A percentile compares a stretch with the other conserved stretches of the same genome.
phyloP scores from a whole-genome alignment of 2,888 invertebrate genomes.

The Allacma fusca region DNA sequence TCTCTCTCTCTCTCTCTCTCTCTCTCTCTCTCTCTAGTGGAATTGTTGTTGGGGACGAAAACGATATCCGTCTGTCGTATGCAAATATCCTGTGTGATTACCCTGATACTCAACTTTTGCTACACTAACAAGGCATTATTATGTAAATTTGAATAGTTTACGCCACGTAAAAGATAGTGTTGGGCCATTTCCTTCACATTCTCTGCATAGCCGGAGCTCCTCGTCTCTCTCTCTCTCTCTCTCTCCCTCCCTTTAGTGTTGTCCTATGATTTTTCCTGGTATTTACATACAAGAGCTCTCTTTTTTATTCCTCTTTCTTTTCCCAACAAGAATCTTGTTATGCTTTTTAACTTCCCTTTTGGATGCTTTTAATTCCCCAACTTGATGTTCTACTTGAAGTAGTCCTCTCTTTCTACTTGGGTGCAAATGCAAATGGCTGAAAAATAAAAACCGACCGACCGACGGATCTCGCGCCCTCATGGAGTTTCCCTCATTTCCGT shows the following conservation, averaged over 20 bases:
- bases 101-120: slow-evolving; percentile 58
- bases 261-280: slow-evolving; percentile 1
- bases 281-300: not conserved
- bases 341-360: slow-evolving; percentile 59
- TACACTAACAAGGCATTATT: slow-evolving; percentile 61
- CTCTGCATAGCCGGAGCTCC: slow-evolving; percentile 11
- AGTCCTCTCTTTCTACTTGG: slow-evolving; percentile 50
- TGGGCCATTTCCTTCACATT: slow-evolving; percentile 54
- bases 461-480: slow-evolving; percentile 40
- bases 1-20: not conserved
- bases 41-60: slow-evolving; percentile 46
- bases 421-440: slow-evolving; percentile 59
- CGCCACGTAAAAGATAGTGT: slow-evolving; percentile 61
- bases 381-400: slow-evolving; percentile 58
- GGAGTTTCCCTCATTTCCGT: slow-evolving; percentile 41
- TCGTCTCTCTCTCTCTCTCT: not conserved
- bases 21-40: not conserved
- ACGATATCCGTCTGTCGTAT: slow-evolving; percentile 61
- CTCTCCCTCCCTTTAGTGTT: slow-evolving; percentile 25
- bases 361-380: slow-evolving; percentile 61
- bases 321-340: slow-evolving; percentile 42
- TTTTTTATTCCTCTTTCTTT: slow-evolving; percentile 17
- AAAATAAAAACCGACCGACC: slow-evolving; percentile 53
- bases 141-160: slow-evolving; percentile 62
- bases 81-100: slow-evolving; percentile 61